A percentile compares a stretch with the other conserved stretches of the same genome.
phyloP scores from a whole-genome alignment of 2,888 invertebrate genomes.

The Lissonota sp. region DNA sequence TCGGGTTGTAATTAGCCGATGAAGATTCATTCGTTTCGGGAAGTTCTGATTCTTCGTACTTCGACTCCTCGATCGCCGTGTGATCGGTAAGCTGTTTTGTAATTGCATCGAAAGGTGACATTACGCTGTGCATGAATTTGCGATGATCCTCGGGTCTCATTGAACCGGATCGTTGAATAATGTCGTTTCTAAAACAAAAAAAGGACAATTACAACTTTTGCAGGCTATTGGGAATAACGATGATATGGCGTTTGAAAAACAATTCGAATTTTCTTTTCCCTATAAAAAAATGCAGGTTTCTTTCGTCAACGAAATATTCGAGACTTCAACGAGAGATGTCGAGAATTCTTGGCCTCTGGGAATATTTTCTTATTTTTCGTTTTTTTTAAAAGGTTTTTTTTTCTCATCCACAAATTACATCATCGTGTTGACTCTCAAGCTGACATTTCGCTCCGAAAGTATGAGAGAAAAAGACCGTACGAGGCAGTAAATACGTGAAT shows the following conservation, averaged over 20 bases:
- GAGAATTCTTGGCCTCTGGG: background rate
- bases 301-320: background rate
- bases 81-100: conserved; percentile 78
- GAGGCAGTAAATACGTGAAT: conserved; percentile 12
- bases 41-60: conserved; percentile 62
- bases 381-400: conserved; percentile 11
- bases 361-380: background rate
- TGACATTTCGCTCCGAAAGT: conserved; percentile 47
- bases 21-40: conserved; percentile 50
- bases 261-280: background rate
- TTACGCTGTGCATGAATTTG: conserved; percentile 72
- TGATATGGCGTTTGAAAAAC: background rate
- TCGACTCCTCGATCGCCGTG: conserved; percentile 72
- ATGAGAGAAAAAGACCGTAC: background rate
- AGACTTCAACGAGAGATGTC: background rate
- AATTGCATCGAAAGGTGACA: conserved; percentile 77
- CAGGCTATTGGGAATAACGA: background rate
- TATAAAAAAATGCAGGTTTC: background rate
- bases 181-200: conserved; percentile 72
- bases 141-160: conserved; percentile 71
- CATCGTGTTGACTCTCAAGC: conserved; percentile 12
- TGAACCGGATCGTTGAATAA: conserved; percentile 73
- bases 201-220: background rate
- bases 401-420: conserved; percentile 24
- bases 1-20: conserved; percentile 70